A percentile compares a stretch with the other conserved stretches of the same genome.
Conservation (phyloP, 2,797 vertebrate species). For the Calcarius lapponicus region DNA sequence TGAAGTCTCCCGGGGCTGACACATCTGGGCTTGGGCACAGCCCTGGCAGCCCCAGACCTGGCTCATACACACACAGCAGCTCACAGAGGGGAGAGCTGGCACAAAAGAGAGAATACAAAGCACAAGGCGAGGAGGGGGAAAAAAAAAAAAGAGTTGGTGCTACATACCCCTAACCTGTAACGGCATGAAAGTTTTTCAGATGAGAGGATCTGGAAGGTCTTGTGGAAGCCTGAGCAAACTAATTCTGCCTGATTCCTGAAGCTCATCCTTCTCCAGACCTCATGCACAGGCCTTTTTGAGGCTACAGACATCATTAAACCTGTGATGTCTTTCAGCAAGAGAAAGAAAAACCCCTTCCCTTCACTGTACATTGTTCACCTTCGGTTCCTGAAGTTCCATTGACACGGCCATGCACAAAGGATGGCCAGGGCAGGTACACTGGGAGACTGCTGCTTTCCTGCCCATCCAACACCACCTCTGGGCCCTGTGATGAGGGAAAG, state of each 20-base stretch:
- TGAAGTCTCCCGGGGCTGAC: background rate
- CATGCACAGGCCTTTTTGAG: background rate
- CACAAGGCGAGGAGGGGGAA: background rate
- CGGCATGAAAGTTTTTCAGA: background rate
- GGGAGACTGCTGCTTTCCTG: background rate
- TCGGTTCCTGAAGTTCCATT: background rate
- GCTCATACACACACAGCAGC: background rate
- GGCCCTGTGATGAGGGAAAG: background rate
- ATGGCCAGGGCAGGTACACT: background rate
- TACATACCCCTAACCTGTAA: background rate
- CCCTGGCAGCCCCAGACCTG: background rate
- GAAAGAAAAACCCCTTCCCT: background rate
- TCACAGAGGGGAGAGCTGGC: background rate
- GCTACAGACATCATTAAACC: background rate
- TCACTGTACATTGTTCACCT: background rate
- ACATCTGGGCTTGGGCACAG: background rate
- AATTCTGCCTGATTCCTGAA: background rate
- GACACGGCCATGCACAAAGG: background rate
- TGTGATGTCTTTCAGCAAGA: background rate
- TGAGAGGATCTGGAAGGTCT: background rate
- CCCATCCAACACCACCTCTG: background rate
- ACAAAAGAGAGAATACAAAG: background rate
- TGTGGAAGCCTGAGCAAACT: background rate
- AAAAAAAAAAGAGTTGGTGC: background rate
- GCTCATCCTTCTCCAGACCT: background rate